Evolutionary conservation across 2,888 invertebrate species (phyloP), one percentile per base, ranked within the genome.

Genomic region (Idaea aversata): DNA sequence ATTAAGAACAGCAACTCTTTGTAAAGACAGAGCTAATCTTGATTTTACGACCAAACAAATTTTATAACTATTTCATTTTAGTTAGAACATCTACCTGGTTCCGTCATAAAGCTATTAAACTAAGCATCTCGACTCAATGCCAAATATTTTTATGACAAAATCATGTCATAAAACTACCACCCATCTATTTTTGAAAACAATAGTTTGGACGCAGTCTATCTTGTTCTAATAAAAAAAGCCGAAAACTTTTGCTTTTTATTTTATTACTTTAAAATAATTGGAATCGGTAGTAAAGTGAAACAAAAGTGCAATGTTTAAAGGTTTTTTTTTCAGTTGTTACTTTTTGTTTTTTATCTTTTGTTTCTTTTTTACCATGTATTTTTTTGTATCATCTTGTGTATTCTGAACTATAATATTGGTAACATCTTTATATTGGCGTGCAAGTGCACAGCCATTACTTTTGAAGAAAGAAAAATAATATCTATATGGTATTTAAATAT

Each of bases 91-190:
- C 47, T 47, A 63, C 35, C 59, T 69, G 47, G 60, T 34, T 61
- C 67, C 65, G 59, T 64, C 25, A 59, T 71, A 64, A 69, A 72
- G 59, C 64, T 61, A 65, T 68, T 72, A 79, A 83, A 84, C 69
- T 73, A 79, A 83, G 80, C 82, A 81, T 81, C 15, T 16, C 61
- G 64, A 70, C 73, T 73, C 65, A 73, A 74, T 63, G 64, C 62
- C 64, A 68, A 62, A 67, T 66, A 61, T 68, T 71, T 78, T 80
- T 79, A 81, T 68, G 70, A 73, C 65, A 67, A 69, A 36, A 69
- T 72, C 67, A 68, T 71, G 75, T 75, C 74, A 65, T 79, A 75
- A 77, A 77, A 68, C 67, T 61, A 75, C 67, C 59, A 68, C 70
- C 72, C 68, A 67, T 70, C 70, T 70, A 63, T 69, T 72, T 64